Evolutionary conservation across 2,113 vertebrate species (phyloP).

Genomic region (Chlamydotis undulata): DNA sequence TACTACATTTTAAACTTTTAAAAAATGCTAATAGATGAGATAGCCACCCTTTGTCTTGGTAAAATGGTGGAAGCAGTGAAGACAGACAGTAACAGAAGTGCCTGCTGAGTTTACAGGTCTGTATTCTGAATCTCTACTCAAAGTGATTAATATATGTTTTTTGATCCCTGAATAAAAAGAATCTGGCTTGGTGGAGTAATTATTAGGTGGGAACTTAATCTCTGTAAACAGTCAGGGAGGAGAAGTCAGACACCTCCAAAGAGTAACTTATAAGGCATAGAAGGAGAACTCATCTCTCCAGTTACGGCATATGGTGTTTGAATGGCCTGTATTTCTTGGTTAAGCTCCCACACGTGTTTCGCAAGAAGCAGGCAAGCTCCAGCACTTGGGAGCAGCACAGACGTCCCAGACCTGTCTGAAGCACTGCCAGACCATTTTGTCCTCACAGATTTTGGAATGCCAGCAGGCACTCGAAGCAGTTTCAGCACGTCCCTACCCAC

Average conservation of each 20-base stretch:
- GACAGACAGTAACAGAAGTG: not conserved
- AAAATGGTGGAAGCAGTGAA: not conserved
- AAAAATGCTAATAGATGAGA: not conserved
- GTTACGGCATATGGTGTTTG: fast-evolving
- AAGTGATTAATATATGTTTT: not conserved
- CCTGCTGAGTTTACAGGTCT: not conserved
- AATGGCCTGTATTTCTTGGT: not conserved
- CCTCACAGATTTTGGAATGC: not conserved
- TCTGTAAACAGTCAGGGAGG: not conserved
- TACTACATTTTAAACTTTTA: not conserved
- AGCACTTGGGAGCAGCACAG: not conserved
- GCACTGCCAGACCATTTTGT: not conserved
- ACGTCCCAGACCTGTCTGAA: not conserved
- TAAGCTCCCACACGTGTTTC: not conserved
- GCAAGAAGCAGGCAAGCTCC: not conserved
- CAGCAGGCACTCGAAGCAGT: not conserved
- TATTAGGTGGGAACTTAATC: not conserved
- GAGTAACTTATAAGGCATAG: not conserved
- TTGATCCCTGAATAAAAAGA: not conserved
- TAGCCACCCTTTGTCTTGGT: not conserved
- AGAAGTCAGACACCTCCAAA: not conserved
- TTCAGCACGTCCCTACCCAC: not conserved
- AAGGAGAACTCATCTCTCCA: not conserved
- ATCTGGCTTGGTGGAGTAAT: not conserved
- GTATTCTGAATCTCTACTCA: not conserved